Conservation (phyloP, 2,888 invertebrate species). For the Drosophila meridiana region DNA sequence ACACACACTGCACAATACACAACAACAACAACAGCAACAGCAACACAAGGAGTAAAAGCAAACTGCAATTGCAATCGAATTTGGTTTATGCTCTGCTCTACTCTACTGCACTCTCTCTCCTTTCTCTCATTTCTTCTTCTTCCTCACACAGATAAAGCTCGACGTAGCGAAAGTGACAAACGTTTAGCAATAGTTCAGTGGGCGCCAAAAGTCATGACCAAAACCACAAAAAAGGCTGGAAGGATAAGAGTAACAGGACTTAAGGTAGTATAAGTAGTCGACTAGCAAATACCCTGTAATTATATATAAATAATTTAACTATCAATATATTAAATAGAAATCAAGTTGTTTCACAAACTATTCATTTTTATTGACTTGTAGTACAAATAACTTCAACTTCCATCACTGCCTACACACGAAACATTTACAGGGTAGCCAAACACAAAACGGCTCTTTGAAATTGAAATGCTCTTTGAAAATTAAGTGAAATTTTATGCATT, state of each 20-base stretch:
- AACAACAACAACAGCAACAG: slow-evolving; percentile 27
- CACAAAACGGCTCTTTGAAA: slow-evolving; percentile 56
- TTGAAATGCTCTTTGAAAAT: slow-evolving; percentile 70
- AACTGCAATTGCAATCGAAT: slow-evolving; percentile 54
- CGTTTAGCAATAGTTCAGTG: slow-evolving; percentile 67
- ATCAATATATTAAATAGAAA: not conserved
- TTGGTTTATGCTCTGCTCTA: slow-evolving; percentile 49
- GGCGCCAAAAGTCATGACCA: slow-evolving; percentile 60
- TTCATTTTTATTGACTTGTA: not conserved
- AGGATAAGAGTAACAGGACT: not conserved
- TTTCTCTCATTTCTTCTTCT: not conserved
- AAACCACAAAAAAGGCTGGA: slow-evolving; percentile 20
- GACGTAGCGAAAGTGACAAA: slow-evolving; percentile 61
- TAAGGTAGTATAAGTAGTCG: not conserved
- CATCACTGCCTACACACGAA: not conserved
- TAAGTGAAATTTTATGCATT: slow-evolving; percentile 83
- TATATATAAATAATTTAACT: not conserved
- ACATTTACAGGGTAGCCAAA: not conserved
- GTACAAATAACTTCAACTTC: too few relatives aligned
- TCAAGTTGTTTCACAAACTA: not conserved
- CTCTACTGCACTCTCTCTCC: not conserved
- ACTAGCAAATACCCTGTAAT: slow-evolving; percentile 8
- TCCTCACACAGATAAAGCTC: slow-evolving; percentile 3
- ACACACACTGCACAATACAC: slow-evolving; percentile 3
- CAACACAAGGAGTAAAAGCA: not conserved